Evolutionary conservation across 2,888 invertebrate genomes (phyloP).

Genomic region (Xanthia togata): DNA sequence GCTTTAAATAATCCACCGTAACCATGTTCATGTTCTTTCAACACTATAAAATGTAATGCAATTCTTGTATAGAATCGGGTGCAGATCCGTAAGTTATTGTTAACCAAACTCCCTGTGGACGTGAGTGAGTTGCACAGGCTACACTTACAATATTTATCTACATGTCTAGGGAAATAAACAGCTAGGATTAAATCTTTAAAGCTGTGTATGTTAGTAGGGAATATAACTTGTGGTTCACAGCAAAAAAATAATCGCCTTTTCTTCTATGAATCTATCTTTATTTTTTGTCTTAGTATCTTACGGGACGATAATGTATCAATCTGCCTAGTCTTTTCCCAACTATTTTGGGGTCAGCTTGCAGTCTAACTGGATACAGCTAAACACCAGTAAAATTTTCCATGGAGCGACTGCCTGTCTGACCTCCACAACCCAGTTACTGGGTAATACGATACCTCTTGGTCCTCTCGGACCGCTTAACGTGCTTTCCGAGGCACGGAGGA

Average conservation of each 20-base stretch:
- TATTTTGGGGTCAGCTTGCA: not conserved
- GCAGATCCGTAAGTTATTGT: constrained; percentile 47
- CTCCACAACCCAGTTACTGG: too few relatives aligned
- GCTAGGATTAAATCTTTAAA: constrained; percentile 24
- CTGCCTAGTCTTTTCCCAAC: not conserved
- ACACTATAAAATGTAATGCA: not conserved
- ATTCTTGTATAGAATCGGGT: constrained; percentile 10
- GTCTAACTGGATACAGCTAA: not conserved
- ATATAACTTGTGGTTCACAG: not conserved
- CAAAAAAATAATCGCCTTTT: not conserved
- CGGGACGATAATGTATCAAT: not conserved
- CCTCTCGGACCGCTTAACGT: not conserved
- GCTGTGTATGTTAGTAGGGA: not conserved
- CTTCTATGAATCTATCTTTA: not conserved
- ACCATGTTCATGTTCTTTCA: not conserved
- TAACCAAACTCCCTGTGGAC: constrained; percentile 27
- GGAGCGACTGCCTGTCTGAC: too few relatives aligned
- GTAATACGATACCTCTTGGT: too few relatives aligned
- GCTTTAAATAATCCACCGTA: not conserved
- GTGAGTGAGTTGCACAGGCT: constrained; percentile 24
- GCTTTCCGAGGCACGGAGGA: not conserved
- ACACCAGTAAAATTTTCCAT: too few relatives aligned
- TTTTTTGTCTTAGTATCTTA: not conserved
- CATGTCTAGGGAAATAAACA: constrained; percentile 38
- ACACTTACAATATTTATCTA: constrained; percentile 24